Base-by-base conservation (phyloP, 2,113 vertebrate species). In the Elephas maximus region DNA sequence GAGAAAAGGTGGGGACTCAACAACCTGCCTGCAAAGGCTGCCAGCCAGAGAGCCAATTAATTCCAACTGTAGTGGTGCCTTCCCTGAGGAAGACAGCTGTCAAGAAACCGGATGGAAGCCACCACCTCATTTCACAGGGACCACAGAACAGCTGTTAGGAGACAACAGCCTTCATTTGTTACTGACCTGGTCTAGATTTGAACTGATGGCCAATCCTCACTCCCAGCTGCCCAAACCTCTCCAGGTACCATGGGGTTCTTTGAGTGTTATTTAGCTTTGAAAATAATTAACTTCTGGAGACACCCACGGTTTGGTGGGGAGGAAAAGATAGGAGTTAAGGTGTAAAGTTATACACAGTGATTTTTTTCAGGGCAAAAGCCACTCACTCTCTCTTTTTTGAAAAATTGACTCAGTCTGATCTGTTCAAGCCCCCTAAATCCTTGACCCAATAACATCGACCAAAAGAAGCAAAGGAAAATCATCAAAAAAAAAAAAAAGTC, bases 31-130 rank as follows among this genome's bases (percentile, higher is more conserved):
- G 5, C 20, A 6, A 71, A 94, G 48, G 48, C 20, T 37, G 5
- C 30, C 85, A 73, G 85, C 33, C 37, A 79, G 60, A 79, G 30
- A 84, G 63, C 17, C 91, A 90, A 53, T 63, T 48, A 53, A 90
- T 88, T 48, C 62, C 77, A 53, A 30, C 26, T 76, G 73, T 80
- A 45, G 53, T 12, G 8, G 26, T 79, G 45, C 51, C 67, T 93
- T 88, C 26, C 84, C 48, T 81, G 82, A 95, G 67, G 74, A 85
- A 90, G 73, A 95, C 77, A 96, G 95, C 90, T 94, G 90, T 88
- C 94, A 30, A 88, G 77, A 74, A 48, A 73, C 92, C 89, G 77
- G 93, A 90, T 63, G 44, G 60, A 44, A 88, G 91, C 90, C 94
- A 93, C 69, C 60, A 78, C 53, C 45, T 94, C 53, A 76, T 53